Evolutionary conservation across 2,888 invertebrate genomes (phyloP).

Genomic region (Mesochorus sp.): DNA sequence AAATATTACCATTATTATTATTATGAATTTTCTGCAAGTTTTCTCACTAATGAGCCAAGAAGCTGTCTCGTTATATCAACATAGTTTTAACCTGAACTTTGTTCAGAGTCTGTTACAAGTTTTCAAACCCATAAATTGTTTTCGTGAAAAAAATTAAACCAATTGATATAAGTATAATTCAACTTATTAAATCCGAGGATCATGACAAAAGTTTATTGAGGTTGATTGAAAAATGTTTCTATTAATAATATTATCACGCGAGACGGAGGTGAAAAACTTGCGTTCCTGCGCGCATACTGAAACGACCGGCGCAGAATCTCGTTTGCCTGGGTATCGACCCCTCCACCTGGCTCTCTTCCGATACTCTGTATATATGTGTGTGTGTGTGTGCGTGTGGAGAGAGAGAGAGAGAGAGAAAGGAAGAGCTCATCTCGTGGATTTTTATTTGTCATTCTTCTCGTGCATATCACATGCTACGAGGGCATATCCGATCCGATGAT

Average conservation of each 20-base stretch:
- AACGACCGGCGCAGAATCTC: conserved; percentile 42
- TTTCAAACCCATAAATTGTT: no score
- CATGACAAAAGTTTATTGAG: background rate
- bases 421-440: conserved; percentile 4
- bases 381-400: background rate
- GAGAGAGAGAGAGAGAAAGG: no score
- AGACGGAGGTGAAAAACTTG: conserved; percentile 1
- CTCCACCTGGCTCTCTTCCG: conserved; percentile 19
- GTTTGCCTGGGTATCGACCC: conserved; percentile 52
- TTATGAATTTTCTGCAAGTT: no score
- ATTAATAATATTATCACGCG: background rate
- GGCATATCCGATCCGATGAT: conserved; percentile 18
- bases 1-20: no score
- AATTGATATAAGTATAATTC: no score
- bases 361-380: background rate
- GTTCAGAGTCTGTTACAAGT: no score
- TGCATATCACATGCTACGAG: background rate
- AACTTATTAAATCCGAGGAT: no score
- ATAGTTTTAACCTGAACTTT: no score
- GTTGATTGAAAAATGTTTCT: conserved; percentile 14
- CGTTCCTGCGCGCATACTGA: conserved; percentile 39
- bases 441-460: background rate
- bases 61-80: no score
- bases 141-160: no score
- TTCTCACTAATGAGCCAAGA: no score